Evolutionary conservation across 2,888 invertebrate species (phyloP).

Genomic region (Amaurobius ferox): DNA sequence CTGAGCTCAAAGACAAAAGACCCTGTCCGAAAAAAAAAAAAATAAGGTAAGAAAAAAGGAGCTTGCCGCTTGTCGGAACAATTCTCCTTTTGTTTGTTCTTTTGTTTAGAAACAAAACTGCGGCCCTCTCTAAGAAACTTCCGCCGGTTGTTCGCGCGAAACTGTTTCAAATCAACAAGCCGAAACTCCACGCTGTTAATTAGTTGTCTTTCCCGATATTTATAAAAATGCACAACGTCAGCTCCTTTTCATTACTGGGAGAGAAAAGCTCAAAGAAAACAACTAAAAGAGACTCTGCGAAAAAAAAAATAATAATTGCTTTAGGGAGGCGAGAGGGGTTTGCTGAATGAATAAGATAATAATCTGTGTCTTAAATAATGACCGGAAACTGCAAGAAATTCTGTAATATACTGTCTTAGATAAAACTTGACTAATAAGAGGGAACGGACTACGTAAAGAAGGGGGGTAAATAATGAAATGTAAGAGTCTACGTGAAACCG

Average conservation of each 20-base stretch:
- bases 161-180: constrained; percentile 72
- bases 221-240: constrained; percentile 70
- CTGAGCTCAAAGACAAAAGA: constrained; percentile 34
- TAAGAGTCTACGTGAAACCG: constrained; percentile 65
- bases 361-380: constrained; percentile 72
- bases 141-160: constrained; percentile 63
- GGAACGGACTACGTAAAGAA: constrained; percentile 30
- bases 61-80: constrained; percentile 49
- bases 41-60: background rate
- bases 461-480: constrained; percentile 66
- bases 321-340: constrained; percentile 69
- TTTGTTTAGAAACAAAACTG: constrained; percentile 62
- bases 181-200: constrained; percentile 65
- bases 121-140: constrained; percentile 66
- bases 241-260: constrained; percentile 63
- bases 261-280: constrained; percentile 66
- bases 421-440: constrained; percentile 72
- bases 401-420: constrained; percentile 72
- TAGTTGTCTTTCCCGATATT: constrained; percentile 72
- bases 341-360: constrained; percentile 70
- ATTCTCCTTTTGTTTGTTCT: constrained; percentile 63
- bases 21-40: constrained; percentile 35
- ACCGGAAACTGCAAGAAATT: constrained; percentile 72
- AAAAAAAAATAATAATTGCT: constrained; percentile 69
- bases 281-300: constrained; percentile 52